Evolutionary conservation across 2,113 vertebrate species (phyloP), one percentile per base, ranked within the genome.

Genomic region (Bolborhynchus lineola): DNA sequence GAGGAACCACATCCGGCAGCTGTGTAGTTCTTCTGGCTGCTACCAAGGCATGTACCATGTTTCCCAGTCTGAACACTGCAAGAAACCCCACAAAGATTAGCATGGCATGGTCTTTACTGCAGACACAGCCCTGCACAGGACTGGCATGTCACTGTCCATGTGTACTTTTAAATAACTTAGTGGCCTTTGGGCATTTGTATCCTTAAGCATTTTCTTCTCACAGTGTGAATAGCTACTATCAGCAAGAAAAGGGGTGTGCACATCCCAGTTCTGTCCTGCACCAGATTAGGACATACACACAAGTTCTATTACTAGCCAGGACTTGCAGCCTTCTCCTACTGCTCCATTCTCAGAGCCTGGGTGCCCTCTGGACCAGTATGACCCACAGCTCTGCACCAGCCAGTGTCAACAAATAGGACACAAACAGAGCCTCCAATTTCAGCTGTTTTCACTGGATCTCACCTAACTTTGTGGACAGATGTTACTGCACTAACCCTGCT

Each of bases 51-150:
- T 98, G 99, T 19, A 99, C 92, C 74, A 98, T 95, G 46, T 99
- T 99, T 78, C 99, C 99, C 68, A 99, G 98, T 46, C 99, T 98
- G 96, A 99, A 98, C 98, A 99, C 99, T 99, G 98, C 96, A 97
- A 98, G 96, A 97, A 87, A 98, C 88, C 25, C 75, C 94, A 91
- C 11, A 82, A 11, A 31, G 29, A 75, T 97, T 83, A 97, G 76
- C 11, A 49, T 0, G 4, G 64, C 55, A 26, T 2, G 12, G 57
- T 41, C 29, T 39, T 14, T 11, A 3, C 1, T 1, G 2, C 50
- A 86, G 24, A 82, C 31, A 49, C 28, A 50, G 67, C 41, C 33
- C 68, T 42, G 1, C 0, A 3, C 8, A 7, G 23, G 23, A 55
- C 6, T 0, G 0, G 63, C 23, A 9, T 6, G 31, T 6, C 42